Evolutionary conservation across 1,140 invertebrate species (phyloP), one percentile per base, ranked within the genome.

Genomic region (Zaprionus taronus): DNA sequence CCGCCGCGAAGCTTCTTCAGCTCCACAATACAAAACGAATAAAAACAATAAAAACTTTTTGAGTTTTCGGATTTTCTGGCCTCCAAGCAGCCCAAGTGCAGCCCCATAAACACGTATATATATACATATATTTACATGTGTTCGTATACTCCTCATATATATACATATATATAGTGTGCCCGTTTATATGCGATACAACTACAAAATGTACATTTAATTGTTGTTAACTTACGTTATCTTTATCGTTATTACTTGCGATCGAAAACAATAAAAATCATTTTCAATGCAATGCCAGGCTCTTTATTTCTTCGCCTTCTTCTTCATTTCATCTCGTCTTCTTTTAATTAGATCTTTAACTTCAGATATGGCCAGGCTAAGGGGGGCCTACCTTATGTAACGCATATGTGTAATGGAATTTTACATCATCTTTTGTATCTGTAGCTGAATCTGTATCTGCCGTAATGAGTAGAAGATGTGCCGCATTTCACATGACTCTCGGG

Each of bases 181-280:
- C 63, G 64, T 73, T 73, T 68, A 36, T 28, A 66, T 51, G 53
- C 53, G 55, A 67, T 57, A 79, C 56, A 71, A 61, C 38, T 61
- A 70, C 44, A 68, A 87, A 83, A 14, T 87, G 83, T 89, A 87
- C 73, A 89, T 89, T 81, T 81, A 90, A 89, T 90, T 89, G 85
- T 86, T 86, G 83, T 86, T 85, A 81, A 85, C 65, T 81, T 81
- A 81, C 79, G 75, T 77, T 77, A 77, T 66, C 72, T 71, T 83
- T 87, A 83, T 77, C 65, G 77, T 87, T 83, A 80, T 87, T 87
- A 86, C 83, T 78, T 79, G 72, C 83, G 83, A 86, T 87, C 82
- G 61, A 76, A 79, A 81, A 79, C 83, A 87, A 85, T 79, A 83
- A 79, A 55, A 79, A 79, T 84, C 79, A 90, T 89, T 84, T 89